Evolutionary conservation across 1,140 invertebrate species (phyloP), one percentile per base, ranked within the genome.

Genomic region (Drosophila erecta): DNA sequence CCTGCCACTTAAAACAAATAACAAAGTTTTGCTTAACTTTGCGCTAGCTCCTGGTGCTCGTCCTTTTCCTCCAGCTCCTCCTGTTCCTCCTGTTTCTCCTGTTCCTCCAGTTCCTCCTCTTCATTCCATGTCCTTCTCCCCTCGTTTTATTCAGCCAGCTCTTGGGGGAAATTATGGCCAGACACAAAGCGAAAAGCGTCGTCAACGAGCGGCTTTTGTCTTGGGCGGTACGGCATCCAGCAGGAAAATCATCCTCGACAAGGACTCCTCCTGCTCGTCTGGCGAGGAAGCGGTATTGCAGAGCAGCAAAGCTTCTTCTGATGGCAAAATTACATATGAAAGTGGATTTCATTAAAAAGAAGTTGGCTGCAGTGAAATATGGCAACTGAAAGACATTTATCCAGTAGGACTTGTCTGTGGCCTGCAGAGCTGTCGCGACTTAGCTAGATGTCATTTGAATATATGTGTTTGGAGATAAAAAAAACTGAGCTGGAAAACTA

Each of bases 21-120:
- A 89, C 84, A 89, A 89, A 89, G 79, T 89, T 89, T 89, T 89
- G 84, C 84, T 89, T 89, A 89, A 89, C 84, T 89, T 87, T 87
- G 83, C 73, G 72, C 60, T 67, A 67, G 60, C 60, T 74, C 58
- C 59, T 80, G 59, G 60, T 57, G 38, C 44, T 40, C 43, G 22
- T 58, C 37, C 43, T 38, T 24, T 8, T 11, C 35, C 72, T 76
- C 60, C 64, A 67, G 59, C 59, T 74, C 58, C 59, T 80, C 55
- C 56, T 57, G 41, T 40, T 40, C 43, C 15, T 58, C 37, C 43
- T 38, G 20, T 8, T 14, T 22, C 27, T 30, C 27, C 30, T 30
- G 6, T 30, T 30, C 27, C 30, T 30, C 2, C 30, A 10, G 7
- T 30, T 30, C 7, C 30, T 30, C 30, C 30, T 8, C 12, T 22